These are phyloP conservation scores for Acrobasis repandana DNA, from an alignment of 2,888 invertebrate species.

Conservation along the genomic window DNA sequence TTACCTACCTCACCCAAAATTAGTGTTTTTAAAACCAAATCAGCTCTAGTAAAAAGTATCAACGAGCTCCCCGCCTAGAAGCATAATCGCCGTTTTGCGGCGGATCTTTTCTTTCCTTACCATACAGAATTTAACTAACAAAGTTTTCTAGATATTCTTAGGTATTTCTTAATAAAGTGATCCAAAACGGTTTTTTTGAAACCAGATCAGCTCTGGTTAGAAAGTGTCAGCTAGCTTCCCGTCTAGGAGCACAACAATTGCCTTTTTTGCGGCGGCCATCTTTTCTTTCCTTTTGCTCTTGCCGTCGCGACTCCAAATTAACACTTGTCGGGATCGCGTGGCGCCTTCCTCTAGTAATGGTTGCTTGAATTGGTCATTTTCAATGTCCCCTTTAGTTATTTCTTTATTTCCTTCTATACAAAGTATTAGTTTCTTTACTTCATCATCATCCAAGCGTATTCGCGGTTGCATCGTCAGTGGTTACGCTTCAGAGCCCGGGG, in stretches of 20 bases:
- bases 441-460: too few relatives aligned
- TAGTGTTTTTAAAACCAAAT: not conserved
- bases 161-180: too few relatives aligned
- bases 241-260: conserved; percentile 26
- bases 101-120: conserved; percentile 37
- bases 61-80: conserved; percentile 22
- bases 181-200: not conserved
- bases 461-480: too few relatives aligned
- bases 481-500: too few relatives aligned
- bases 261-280: conserved; percentile 31
- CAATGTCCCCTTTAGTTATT: not conserved
- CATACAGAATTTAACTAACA: too few relatives aligned
- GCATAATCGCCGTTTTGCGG: conserved; percentile 27
- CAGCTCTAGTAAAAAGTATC: conserved; percentile 20
- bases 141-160: too few relatives aligned
- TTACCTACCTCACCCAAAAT: too few relatives aligned
- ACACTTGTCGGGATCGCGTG: conserved; percentile 60
- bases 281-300: conserved; percentile 42
- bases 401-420: not conserved
- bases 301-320: conserved; percentile 52
- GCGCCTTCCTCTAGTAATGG: conserved; percentile 41
- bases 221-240: conserved; percentile 19
- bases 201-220: conserved; percentile 20
- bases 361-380: conserved; percentile 31
- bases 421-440: too few relatives aligned